A percentile compares a stretch with the other conserved stretches of the same genome.
These are phyloP conservation scores for Melospiza georgiana DNA, from an alignment of 2,113 vertebrate species.

Conservation along the genomic window DNA sequence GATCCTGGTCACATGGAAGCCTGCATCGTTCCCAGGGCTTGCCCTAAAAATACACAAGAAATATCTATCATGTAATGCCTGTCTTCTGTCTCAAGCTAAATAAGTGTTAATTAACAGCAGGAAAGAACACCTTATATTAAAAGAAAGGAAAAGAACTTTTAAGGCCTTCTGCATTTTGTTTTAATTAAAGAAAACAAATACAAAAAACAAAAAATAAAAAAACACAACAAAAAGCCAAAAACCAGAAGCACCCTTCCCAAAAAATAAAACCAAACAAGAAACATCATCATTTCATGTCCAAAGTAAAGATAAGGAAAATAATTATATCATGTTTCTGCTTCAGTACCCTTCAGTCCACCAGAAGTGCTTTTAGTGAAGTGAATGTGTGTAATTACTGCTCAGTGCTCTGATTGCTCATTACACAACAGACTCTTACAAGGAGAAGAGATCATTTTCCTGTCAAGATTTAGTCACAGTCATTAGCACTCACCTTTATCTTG, in stretches of 20 bases:
- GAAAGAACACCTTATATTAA: neutral
- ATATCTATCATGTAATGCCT: neutral
- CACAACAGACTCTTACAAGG: neutral
- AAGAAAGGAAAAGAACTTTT: neutral
- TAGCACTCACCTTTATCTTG: slow-evolving; percentile 19
- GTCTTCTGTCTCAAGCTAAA: neutral
- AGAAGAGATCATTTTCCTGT: slow-evolving; percentile 24
- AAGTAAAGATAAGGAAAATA: neutral
- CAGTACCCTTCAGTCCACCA: neutral
- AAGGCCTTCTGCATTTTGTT: neutral
- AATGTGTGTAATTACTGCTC: slow-evolving; percentile 12
- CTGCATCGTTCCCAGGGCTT: neutral
- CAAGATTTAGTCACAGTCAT: slow-evolving; percentile 16
- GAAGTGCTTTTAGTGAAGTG: neutral
- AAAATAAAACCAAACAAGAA: neutral
- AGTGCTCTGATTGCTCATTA: slow-evolving; percentile 42
- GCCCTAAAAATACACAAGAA: neutral
- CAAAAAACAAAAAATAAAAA: neutral
- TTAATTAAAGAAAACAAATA: neutral
- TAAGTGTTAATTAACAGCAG: neutral
- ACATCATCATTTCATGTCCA: neutral
- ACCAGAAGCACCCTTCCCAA: neutral
- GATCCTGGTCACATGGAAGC: neutral
- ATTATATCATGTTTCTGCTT: neutral
- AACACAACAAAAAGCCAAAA: no score